Conservation (phyloP, 2,113 vertebrate genomes). For the Potamarius usumacintae region DNA sequence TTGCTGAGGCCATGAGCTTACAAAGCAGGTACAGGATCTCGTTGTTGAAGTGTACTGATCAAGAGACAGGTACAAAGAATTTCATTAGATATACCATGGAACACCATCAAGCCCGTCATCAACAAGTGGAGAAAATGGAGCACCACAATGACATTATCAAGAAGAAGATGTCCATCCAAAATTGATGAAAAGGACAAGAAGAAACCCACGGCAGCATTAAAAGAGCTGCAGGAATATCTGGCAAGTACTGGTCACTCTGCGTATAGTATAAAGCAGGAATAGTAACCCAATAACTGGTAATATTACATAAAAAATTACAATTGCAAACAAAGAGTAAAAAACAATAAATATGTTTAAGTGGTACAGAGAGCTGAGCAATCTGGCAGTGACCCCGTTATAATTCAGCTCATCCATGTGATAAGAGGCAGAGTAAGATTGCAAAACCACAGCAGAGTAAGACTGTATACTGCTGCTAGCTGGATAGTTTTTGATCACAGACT, state of each 20-base stretch:
- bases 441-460: background rate
- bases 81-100: background rate
- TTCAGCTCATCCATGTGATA: background rate
- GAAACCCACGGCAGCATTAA: background rate
- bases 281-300: background rate
- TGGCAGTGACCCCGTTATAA: background rate
- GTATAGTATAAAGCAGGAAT: background rate
- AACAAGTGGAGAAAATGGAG: background rate
- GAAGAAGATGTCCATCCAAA: background rate
- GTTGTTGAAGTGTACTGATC: background rate
- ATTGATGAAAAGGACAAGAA: background rate
- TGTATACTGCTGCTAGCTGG: background rate
- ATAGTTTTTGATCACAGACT: background rate
- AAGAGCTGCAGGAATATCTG: background rate
- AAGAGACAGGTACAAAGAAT: background rate
- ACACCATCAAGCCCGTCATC: background rate
- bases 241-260: background rate
- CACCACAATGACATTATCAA: background rate
- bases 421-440: background rate
- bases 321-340: background rate
- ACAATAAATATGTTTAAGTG: background rate
- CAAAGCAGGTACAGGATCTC: background rate
- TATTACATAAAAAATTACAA: background rate
- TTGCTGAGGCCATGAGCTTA: background rate
- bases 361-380: background rate